These are phyloP conservation scores for Plotosus lineatus DNA, from an alignment of 2,113 vertebrate genomes.

Conservation along the genomic window DNA sequence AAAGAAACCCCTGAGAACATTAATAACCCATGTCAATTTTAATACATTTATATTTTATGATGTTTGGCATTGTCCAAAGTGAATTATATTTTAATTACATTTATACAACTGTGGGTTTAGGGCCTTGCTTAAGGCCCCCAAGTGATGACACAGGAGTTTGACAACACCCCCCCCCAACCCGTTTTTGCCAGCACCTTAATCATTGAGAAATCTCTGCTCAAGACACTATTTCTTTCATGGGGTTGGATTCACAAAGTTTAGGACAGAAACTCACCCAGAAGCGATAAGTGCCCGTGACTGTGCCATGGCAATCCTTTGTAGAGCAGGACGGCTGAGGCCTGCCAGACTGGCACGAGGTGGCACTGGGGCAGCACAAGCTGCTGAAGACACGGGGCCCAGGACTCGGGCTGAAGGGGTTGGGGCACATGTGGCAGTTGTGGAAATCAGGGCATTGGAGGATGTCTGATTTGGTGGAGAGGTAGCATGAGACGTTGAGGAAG, in stretches of 20 bases:
- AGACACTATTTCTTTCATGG: not conserved
- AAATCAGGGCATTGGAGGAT: constrained; percentile 69
- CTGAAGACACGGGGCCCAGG: constrained; percentile 68
- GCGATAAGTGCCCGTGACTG: constrained; percentile 93
- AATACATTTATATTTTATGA: too few relatives aligned
- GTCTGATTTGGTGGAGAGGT: constrained; percentile 47
- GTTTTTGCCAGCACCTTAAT: too few relatives aligned
- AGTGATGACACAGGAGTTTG: too few relatives aligned
- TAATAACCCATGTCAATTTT: not conserved
- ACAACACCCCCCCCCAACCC: too few relatives aligned
- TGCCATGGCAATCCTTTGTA: constrained; percentile 91
- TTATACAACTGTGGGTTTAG: too few relatives aligned
- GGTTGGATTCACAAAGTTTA: not conserved
- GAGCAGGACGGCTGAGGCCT: constrained; percentile 82
- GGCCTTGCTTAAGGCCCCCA: too few relatives aligned
- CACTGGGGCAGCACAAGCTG: constrained; percentile 69
- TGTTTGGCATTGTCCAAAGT: too few relatives aligned
- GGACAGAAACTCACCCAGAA: constrained; percentile 82
- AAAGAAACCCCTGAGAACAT: not conserved
- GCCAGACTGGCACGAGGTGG: constrained; percentile 76
- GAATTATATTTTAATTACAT: too few relatives aligned
- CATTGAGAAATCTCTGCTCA: too few relatives aligned
- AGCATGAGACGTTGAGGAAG: constrained; percentile 58
- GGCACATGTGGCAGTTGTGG: constrained; percentile 58
- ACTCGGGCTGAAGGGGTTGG: constrained; percentile 69